phyloP scores from a whole-genome alignment of 2,888 invertebrate species.

The Crossocerus cetratus region DNA sequence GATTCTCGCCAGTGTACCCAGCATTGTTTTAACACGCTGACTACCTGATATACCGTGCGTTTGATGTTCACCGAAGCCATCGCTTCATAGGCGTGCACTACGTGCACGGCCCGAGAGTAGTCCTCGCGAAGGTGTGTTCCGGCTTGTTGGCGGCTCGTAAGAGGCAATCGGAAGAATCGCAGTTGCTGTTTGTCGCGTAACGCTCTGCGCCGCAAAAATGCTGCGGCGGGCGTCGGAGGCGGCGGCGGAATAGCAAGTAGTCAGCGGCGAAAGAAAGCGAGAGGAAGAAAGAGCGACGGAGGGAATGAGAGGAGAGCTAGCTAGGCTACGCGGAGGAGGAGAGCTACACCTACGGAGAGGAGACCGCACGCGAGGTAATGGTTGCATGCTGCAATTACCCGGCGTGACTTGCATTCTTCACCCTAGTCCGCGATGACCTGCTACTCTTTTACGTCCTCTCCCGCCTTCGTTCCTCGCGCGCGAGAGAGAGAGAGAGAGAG shows the following conservation, averaged over 20 bases:
- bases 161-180: no score
- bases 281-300: conserved; percentile 20
- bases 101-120: no score
- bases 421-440: conserved; percentile 57
- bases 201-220: no score
- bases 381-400: conserved; percentile 72
- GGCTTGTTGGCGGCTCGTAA: no score
- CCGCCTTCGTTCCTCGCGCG: conserved; percentile 5
- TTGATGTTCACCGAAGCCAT: no score
- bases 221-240: background rate
- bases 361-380: conserved; percentile 62
- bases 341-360: conserved; percentile 51
- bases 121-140: no score
- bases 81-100: no score
- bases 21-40: no score
- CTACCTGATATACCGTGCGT: no score
- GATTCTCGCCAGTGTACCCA: no score
- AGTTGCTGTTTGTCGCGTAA: no score
- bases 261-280: conserved; percentile 3
- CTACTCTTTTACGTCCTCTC: conserved; percentile 32
- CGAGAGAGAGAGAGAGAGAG: conserved; percentile 13
- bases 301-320: conserved; percentile 28
- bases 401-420: conserved; percentile 74
- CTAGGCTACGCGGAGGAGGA: conserved; percentile 30
- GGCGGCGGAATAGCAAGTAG: conserved; percentile 19